Base-by-base conservation (phyloP, 2,888 invertebrate genomes). In the Abscondita cerata region DNA sequence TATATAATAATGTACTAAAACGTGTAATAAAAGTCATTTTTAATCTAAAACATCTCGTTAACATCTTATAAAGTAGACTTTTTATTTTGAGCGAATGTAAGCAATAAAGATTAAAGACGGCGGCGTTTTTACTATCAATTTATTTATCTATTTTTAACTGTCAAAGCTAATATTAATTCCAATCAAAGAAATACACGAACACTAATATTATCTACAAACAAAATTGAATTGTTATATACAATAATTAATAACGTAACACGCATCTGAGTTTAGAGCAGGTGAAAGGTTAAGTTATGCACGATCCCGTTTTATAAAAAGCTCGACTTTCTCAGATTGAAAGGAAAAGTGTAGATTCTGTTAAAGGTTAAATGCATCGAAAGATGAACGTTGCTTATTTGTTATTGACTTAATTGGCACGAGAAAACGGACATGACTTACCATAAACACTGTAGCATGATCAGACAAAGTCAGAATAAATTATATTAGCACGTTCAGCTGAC, bases 361-460 rank as follows among this genome's bases (percentile, higher is more conserved):
- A 31, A 16, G 38, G 38, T 8, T 13, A 13, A 13, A n/a, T 52
- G 36, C 25, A 59, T 59, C 52, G 47, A 44, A 52, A 33, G 51
- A 44, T 34, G 59, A 59, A 18, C 25, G 20, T 52, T 36, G 64
- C 62, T 69, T 67, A 71, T 72, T 73, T 71, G 72, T 72, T 71
- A 67, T 66, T 59, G 66, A 66, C 72, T 70, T 73, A 74, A 74
- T 74, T 73, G 73, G 71, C 70, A 66, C 69, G 68, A 70, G 68
- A 68, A 66, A 59, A 68, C 66, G 66, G 70, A 69, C 70, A 70
- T 71, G 71, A 70, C 71, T 68, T 66, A 70, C 65, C 66, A 68
- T 59, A 44, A 63, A 64, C 69, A 71, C 70, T 72, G 69, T 69
- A 54, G 66, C 66, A 59, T 67, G 70, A 70, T 70, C 70, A 69